phyloP scores from a whole-genome alignment of 2,113 vertebrate genomes.

The Lagopus leucura region DNA sequence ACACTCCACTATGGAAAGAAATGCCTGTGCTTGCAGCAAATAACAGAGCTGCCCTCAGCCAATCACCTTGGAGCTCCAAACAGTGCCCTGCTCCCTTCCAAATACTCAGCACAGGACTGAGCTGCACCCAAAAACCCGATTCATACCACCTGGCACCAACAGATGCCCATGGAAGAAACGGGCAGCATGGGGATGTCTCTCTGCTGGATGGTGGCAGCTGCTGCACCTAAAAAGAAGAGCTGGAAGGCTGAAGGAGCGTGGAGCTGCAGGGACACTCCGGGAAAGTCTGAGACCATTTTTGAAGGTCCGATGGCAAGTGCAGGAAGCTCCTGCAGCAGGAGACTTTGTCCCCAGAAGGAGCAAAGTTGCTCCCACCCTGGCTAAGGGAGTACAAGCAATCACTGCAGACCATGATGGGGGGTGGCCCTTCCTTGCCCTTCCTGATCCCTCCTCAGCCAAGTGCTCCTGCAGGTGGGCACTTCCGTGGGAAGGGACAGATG shows the following conservation, averaged over 20 bases:
- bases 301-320: background rate
- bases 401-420: background rate
- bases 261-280: background rate
- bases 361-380: background rate
- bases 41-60: background rate
- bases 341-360: background rate
- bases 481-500: background rate
- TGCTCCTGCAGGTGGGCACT: background rate
- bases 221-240: background rate
- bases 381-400: no score
- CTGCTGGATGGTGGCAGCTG: background rate
- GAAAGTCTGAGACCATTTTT: background rate
- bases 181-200: background rate
- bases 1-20: background rate
- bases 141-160: no score
- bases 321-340: background rate
- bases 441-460: background rate
- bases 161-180: background rate
- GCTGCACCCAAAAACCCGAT: background rate
- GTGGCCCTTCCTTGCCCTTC: background rate
- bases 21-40: background rate
- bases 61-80: background rate
- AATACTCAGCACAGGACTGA: background rate
- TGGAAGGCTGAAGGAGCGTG: background rate
- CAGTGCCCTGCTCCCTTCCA: background rate